A percentile compares a stretch with the other conserved stretches of the same genome.
phyloP scores from a whole-genome alignment of 2,797 vertebrate genomes.

The Eurystomus glaucurus region DNA sequence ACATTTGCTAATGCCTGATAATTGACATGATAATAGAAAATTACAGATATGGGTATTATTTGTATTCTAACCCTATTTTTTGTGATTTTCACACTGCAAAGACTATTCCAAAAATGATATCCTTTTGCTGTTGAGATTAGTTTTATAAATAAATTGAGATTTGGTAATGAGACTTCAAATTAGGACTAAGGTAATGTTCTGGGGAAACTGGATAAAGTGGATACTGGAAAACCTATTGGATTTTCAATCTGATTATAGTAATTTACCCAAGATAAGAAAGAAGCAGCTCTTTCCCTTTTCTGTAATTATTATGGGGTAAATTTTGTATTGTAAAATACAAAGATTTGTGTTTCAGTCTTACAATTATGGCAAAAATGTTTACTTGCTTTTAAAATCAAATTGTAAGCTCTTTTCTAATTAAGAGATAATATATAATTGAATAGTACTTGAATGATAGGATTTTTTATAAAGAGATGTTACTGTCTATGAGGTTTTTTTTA shows the following conservation, averaged over 20 bases:
- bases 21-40: constrained; percentile 60
- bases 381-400: constrained; percentile 32
- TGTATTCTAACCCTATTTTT: constrained; percentile 43
- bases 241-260: constrained; percentile 18
- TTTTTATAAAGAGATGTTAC: constrained; percentile 6
- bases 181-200: constrained; percentile 19
- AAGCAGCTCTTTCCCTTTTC: neutral
- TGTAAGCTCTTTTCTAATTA: constrained; percentile 4
- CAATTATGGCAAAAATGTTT: neutral
- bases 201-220: constrained; percentile 1
- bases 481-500: neutral
- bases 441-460: neutral
- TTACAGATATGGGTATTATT: constrained; percentile 28
- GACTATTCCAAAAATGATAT: constrained; percentile 18
- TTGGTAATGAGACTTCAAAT: constrained; percentile 39
- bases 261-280: constrained; percentile 33
- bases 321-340: neutral
- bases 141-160: constrained; percentile 33
- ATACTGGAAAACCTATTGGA: constrained; percentile 18
- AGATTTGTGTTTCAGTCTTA: neutral
- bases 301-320: neutral
- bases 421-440: neutral
- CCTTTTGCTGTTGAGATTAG: constrained; percentile 30
- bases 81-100: constrained; percentile 28
- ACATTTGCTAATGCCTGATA: constrained; percentile 45